Evolutionary conservation across 2,113 vertebrate species (phyloP), one percentile per base, ranked within the genome.

Genomic region (Cnemophilus loriae): DNA sequence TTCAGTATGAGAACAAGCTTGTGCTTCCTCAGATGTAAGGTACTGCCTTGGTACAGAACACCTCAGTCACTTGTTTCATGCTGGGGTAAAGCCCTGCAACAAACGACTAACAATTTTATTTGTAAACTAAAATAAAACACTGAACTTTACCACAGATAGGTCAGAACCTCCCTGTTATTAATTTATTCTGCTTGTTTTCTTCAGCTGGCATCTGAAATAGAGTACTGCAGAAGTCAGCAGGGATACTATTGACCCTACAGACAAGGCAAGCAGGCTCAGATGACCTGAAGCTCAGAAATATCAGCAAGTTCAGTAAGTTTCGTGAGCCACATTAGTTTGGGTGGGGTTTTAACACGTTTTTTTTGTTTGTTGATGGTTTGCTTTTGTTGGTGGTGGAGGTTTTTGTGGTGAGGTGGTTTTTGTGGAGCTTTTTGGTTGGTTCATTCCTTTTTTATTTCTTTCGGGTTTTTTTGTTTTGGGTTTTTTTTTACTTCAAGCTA

Each of bases 291-390:
- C 49, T 91, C 81, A 84, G 30, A 83, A 80, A 59, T 22, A 84
- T 16, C 49, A 91, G 35, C 15, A 42, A 3, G 7, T 50, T 61
- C 64, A 81, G 6, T 32, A 44, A 70, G 33, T 60, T 23, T 13
- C 23, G 9, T 30, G n/a, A 64, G 20, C 9, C 14, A 55, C 16
- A 35, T 0, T 7, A 37, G 33, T 30, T 33, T n/a, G 39, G 9
- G 10, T 30, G 33, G 1, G 0, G 1, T 42, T 82, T 60, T 26
- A 30, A 35, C 15, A 19, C 16, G 8, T 0, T 16, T 44, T 42
- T 46, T n/a, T 10, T 11, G 17, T 12, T 52, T 69, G 15, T 7
- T 55, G 37, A 44, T 12, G 33, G 15, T 39, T 46, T 86, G 39
- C 9, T 50, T 83, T 52, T 24, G 15, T 10, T 60, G 30, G 11